phyloP scores from a whole-genome alignment of 2,797 vertebrate species.

The Sebastes vulpes region DNA sequence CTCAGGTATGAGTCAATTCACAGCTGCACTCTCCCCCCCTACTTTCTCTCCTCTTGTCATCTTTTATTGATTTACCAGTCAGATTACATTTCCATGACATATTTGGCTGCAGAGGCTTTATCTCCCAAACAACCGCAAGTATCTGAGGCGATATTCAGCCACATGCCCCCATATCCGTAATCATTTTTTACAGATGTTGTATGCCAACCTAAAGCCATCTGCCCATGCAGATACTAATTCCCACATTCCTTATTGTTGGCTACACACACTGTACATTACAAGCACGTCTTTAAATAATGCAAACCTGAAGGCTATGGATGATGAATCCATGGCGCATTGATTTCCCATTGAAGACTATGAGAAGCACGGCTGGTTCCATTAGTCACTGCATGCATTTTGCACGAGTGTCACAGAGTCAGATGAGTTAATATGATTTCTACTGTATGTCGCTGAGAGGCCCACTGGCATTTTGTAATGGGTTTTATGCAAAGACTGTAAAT shows the following conservation, averaged over 20 bases:
- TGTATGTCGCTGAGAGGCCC: background rate
- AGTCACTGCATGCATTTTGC: slow-evolving; percentile 15
- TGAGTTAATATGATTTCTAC: slow-evolving; percentile 20
- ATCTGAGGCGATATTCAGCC: slow-evolving; percentile 23
- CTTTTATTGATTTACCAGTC: slow-evolving; percentile 68
- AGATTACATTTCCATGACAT: slow-evolving; percentile 47
- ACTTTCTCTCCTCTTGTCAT: slow-evolving; percentile 33
- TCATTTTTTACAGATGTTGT: slow-evolving; percentile 31
- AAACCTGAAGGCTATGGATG: slow-evolving; percentile 17
- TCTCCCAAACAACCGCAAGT: slow-evolving; percentile 24
- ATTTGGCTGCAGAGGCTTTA: slow-evolving; percentile 20
- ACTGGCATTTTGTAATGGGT: background rate
- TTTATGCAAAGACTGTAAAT: background rate
- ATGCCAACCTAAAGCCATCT: slow-evolving; percentile 40
- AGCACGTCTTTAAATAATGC: slow-evolving; percentile 35
- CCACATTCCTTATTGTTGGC: slow-evolving; percentile 11
- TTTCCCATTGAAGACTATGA: slow-evolving; percentile 39
- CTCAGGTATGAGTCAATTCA: slow-evolving; percentile 44
- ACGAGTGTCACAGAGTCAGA: slow-evolving; percentile 8
- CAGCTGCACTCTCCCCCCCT: background rate
- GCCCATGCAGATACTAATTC: slow-evolving; percentile 26
- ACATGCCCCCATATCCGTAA: slow-evolving; percentile 4
- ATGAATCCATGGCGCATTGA: slow-evolving; percentile 49
- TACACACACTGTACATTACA: slow-evolving; percentile 1
- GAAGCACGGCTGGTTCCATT: slow-evolving; percentile 12